These are phyloP conservation scores for Decapterus maruadsi DNA, from an alignment of 2,797 vertebrate species.

Conservation along the genomic window DNA sequence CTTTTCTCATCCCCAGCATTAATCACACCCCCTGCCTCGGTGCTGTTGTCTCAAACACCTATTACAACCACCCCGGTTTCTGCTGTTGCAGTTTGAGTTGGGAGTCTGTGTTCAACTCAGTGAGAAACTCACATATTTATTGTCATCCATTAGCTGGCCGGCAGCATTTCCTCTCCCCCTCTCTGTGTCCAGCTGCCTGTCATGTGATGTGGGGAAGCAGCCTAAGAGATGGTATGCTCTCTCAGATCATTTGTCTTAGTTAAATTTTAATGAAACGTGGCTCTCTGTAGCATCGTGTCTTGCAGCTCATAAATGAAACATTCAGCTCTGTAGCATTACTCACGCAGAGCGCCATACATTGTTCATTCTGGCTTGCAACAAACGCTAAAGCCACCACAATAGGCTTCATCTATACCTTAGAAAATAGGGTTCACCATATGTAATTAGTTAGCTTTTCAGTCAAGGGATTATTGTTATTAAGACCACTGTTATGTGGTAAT, in stretches of 20 bases:
- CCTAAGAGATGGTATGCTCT: conserved; percentile 92
- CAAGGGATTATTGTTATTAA: conserved; percentile 19
- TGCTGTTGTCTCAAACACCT: conserved; percentile 38
- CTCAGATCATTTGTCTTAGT: conserved; percentile 94
- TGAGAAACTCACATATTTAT: conserved; percentile 22
- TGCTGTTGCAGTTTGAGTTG: conserved; percentile 34
- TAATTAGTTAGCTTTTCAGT: conserved; percentile 31
- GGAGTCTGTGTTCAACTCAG: conserved; percentile 22
- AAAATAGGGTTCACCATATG: conserved; percentile 29
- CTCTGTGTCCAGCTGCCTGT: conserved; percentile 77
- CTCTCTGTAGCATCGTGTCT: conserved; percentile 90
- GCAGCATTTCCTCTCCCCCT: conserved; percentile 41
- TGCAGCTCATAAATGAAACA: conserved; percentile 97
- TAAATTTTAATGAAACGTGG: conserved; percentile 97
- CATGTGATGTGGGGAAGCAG: conserved; percentile 90
- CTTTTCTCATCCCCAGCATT: conserved; percentile 66
- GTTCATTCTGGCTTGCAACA: conserved; percentile 88
- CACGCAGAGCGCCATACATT: conserved; percentile 85
- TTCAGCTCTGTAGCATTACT: conserved; percentile 90
- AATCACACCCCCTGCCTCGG: conserved; percentile 53
- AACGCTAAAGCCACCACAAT: conserved; percentile 63
- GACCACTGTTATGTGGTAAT: conserved; percentile 10
- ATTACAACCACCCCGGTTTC: conserved; percentile 25
- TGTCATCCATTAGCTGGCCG: conserved; percentile 33
- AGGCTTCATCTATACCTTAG: conserved; percentile 10